phyloP scores from a whole-genome alignment of 2,113 vertebrate species.

The Spea bombifrons region DNA sequence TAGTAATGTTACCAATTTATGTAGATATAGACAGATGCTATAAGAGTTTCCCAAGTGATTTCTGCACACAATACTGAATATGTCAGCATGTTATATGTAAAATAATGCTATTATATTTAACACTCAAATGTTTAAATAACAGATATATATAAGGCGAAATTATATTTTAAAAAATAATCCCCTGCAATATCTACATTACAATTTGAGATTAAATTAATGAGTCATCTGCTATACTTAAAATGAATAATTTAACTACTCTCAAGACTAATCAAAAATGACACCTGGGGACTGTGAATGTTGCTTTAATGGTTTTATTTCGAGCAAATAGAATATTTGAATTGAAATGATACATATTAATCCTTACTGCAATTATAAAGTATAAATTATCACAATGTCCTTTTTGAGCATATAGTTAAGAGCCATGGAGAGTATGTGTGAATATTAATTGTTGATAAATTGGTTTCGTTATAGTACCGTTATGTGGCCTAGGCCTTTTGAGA shows the following conservation, averaged over 20 bases:
- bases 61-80: no score
- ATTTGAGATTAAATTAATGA: constrained; percentile 44
- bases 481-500: no score
- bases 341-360: constrained; percentile 48
- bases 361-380: constrained; percentile 43
- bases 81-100: no score
- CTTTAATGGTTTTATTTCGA: constrained; percentile 42
- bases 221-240: constrained; percentile 45
- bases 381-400: constrained; percentile 33
- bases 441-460: constrained; percentile 2
- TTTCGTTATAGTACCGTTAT: no score
- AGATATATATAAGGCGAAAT: no score
- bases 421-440: background rate
- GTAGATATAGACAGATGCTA: no score
- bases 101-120: no score
- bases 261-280: constrained; percentile 46
- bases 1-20: no score
- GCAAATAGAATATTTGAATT: constrained; percentile 48
- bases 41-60: no score
- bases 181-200: constrained; percentile 32
- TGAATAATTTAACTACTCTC: constrained; percentile 48
- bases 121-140: no score
- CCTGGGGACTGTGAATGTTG: constrained; percentile 38
- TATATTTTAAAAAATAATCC: background rate
- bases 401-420: background rate